Evolutionary conservation across 2,888 invertebrate genomes (phyloP).

Genomic region (Hemicrepidius hirtus): DNA sequence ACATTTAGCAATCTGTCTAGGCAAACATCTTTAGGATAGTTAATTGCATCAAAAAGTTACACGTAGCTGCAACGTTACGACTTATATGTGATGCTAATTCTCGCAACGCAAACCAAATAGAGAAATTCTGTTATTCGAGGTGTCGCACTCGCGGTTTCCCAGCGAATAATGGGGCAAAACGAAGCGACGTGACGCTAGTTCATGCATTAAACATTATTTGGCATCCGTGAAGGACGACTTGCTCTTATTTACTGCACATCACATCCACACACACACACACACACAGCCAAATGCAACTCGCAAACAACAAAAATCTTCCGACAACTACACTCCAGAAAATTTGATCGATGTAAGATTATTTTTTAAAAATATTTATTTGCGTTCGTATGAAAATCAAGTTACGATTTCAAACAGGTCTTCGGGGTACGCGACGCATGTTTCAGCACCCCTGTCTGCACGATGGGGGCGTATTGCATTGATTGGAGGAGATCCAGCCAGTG

Average conservation of each 20-base stretch:
- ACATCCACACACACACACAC: background rate
- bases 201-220: constrained; percentile 60
- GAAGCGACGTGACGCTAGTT: constrained; percentile 54
- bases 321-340: background rate
- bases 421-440: constrained; percentile 37
- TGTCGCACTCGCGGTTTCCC: constrained; percentile 54
- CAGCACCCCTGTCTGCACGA: constrained; percentile 46
- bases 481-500: constrained; percentile 72
- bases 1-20: background rate
- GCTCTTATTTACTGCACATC: constrained; percentile 41
- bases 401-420: constrained; percentile 24
- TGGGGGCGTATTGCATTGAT: constrained; percentile 70
- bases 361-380: constrained; percentile 25
- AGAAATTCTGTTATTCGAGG: constrained; percentile 53
- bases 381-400: constrained; percentile 16
- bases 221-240: constrained; percentile 44
- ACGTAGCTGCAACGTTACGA: constrained; percentile 6
- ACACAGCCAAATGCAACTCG: constrained; percentile 11
- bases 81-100: constrained; percentile 42
- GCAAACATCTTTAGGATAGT: constrained; percentile 9
- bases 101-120: constrained; percentile 40
- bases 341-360: constrained; percentile 22
- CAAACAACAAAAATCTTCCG: constrained; percentile 14
- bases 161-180: constrained; percentile 57
- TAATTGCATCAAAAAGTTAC: constrained; percentile 16